Conservation (phyloP, 2,888 invertebrate genomes). For the Mactromeris polynyma region DNA sequence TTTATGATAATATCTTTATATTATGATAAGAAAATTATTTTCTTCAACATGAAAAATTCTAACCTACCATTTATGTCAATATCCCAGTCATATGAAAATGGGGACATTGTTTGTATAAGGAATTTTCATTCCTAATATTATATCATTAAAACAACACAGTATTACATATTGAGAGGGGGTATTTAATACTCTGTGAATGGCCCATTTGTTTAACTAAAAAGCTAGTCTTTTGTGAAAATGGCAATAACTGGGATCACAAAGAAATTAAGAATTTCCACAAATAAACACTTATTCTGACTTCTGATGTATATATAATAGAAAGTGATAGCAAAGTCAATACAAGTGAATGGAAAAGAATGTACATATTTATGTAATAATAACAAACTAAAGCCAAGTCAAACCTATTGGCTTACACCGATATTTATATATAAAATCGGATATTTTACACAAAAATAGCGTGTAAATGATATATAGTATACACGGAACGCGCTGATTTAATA, state of each 20-base stretch:
- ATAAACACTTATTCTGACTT: constrained; percentile 55
- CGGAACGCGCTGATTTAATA: not conserved
- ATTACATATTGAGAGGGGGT: constrained; percentile 12
- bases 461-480: not conserved
- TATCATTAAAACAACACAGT: constrained; percentile 57
- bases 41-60: constrained; percentile 35
- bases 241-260: constrained; percentile 11
- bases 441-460: constrained; percentile 10
- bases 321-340: constrained; percentile 34
- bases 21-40: constrained; percentile 47
- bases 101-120: constrained; percentile 43
- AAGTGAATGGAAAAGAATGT: constrained; percentile 13
- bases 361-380: constrained; percentile 23
- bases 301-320: constrained; percentile 25
- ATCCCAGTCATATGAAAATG: constrained; percentile 63
- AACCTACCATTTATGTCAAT: constrained; percentile 42
- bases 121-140: constrained; percentile 45
- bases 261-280: constrained; percentile 36
- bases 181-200: constrained; percentile 52
- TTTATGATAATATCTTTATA: constrained; percentile 23
- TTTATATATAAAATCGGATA: not conserved
- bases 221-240: constrained; percentile 30
- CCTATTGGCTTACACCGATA: not conserved
- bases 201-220: constrained; percentile 56
- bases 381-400: not conserved